Evolutionary conservation across 2,797 vertebrate species (phyloP), one percentile per base, ranked within the genome.

Genomic region (Crocidura indochinensis): DNA sequence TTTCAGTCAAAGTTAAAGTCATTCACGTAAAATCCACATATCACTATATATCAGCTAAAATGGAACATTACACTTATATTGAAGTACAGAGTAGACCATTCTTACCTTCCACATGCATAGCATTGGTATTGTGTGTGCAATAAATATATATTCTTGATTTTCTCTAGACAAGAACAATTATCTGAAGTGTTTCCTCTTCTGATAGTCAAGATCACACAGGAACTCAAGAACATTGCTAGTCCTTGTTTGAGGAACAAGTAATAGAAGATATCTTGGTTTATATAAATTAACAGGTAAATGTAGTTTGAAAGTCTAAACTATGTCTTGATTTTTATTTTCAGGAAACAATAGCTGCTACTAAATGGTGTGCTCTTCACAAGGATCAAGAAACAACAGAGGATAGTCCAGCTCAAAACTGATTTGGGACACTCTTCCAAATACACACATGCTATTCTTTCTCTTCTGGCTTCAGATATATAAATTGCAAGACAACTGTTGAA

Each of bases 351-450:
- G 84, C 74, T 11, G 0, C 46, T 24, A 91, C 89, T 19, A 0
- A 0, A 0, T 0, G 0, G 0, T 92, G 91, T 71, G 0, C 7
- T 8, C 7, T 22, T 15, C 20, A 14, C 56, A 60, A 19, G 20
- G 1, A 38, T 2, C 5, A 38, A 5, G 5, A 5, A 38, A 53
- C 22, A 12, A 7, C 20, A 27, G 24, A 78, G 14, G 0, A 27
- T 20, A 69, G 3, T 15, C 15, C 10, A 29, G 60, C 15, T 24
- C 1, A 1, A 38, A 46, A 27, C 2, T 11, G 0, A 6, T n/a
- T 62, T 56, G 53, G 26, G 11, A 15, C 2, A 38, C 2, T 38
- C 38, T 38, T 38, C 5, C 38, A 2, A 38, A 0, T 4, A 74
- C 74, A 67, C 9, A 20, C 9, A 4, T 62, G 29, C 8, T 49